Evolutionary conservation across 1,140 invertebrate species (phyloP).

Genomic region (Drosophila nannoptera): DNA sequence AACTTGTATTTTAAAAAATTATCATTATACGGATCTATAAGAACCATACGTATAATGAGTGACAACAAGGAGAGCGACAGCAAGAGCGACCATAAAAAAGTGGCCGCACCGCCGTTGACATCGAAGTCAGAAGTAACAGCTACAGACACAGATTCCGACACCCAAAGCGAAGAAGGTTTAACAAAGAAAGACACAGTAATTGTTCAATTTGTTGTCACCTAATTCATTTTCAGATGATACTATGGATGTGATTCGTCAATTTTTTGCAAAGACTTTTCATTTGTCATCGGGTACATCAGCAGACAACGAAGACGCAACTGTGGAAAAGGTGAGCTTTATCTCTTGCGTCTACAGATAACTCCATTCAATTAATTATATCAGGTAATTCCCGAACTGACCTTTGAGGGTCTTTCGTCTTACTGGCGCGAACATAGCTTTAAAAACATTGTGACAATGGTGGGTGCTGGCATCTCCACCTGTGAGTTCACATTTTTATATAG

Average conservation of each 20-base stretch:
- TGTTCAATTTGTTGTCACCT: slow-evolving; percentile 10
- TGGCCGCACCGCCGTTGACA: slow-evolving; percentile 2
- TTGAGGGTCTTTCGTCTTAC: slow-evolving; percentile 86
- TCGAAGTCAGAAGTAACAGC: slow-evolving; percentile 1
- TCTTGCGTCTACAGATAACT: not conserved
- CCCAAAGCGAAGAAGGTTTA: slow-evolving; percentile 26
- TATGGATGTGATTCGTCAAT: slow-evolving; percentile 58
- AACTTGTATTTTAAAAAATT: not conserved
- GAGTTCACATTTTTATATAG: slow-evolving; percentile 75
- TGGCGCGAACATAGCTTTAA: slow-evolving; percentile 88
- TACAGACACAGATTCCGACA: slow-evolving; percentile 10
- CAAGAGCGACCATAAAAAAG: slow-evolving; percentile 1
- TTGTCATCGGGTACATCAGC: slow-evolving; percentile 21
- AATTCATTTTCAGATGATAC: slow-evolving; percentile 30
- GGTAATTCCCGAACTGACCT: slow-evolving; percentile 81
- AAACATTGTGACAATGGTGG: slow-evolving; percentile 95
- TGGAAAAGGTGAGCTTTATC: slow-evolving; percentile 43
- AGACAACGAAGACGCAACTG: slow-evolving; percentile 14
- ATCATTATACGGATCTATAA: not conserved
- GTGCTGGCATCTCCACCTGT: slow-evolving; percentile 97
- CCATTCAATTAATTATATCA: slow-evolving; percentile 23
- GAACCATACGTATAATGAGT: slow-evolving; percentile 16
- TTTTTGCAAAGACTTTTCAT: slow-evolving; percentile 54
- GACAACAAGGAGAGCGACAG: slow-evolving; percentile 11
- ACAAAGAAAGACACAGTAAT: slow-evolving; percentile 1